Conservation (phyloP, 2,797 vertebrate species). For the Bradypodion ventrale region DNA sequence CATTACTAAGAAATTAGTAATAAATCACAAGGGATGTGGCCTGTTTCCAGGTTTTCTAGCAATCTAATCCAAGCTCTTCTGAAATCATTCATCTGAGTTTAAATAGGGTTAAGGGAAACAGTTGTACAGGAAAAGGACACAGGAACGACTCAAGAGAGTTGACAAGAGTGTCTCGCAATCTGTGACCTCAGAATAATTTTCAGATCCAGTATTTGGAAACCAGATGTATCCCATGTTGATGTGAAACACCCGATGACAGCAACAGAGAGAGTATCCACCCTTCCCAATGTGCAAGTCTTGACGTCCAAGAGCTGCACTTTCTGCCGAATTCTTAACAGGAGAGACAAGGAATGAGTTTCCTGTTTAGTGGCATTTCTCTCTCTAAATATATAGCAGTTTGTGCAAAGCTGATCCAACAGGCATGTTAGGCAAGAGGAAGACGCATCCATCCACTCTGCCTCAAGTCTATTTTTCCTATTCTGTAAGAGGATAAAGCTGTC, state of each 20-base stretch:
- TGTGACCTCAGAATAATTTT: slow-evolving; percentile 43
- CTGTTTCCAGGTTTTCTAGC: neutral
- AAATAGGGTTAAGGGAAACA: slow-evolving; percentile 26
- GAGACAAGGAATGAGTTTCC: slow-evolving; percentile 85
- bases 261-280: neutral
- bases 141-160: slow-evolving; percentile 43
- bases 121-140: slow-evolving; percentile 9
- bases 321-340: slow-evolving; percentile 48
- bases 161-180: slow-evolving; percentile 36
- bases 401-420: slow-evolving; percentile 73
- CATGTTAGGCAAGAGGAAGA: slow-evolving; percentile 66
- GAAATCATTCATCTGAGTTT: slow-evolving; percentile 14
- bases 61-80: neutral
- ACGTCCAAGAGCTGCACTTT: slow-evolving; percentile 49
- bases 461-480: neutral
- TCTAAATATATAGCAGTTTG: slow-evolving; percentile 73
- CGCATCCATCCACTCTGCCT: slow-evolving; percentile 6
- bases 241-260: slow-evolving; percentile 41
- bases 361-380: slow-evolving; percentile 70
- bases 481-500: slow-evolving; percentile 7
- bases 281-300: slow-evolving; percentile 25
- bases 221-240: slow-evolving; percentile 38
- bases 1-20: neutral
- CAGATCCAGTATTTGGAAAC: slow-evolving; percentile 43
- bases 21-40: neutral